These are phyloP conservation scores for Thomomys bottae DNA, from an alignment of 2,113 vertebrate genomes.

Conservation along the genomic window DNA sequence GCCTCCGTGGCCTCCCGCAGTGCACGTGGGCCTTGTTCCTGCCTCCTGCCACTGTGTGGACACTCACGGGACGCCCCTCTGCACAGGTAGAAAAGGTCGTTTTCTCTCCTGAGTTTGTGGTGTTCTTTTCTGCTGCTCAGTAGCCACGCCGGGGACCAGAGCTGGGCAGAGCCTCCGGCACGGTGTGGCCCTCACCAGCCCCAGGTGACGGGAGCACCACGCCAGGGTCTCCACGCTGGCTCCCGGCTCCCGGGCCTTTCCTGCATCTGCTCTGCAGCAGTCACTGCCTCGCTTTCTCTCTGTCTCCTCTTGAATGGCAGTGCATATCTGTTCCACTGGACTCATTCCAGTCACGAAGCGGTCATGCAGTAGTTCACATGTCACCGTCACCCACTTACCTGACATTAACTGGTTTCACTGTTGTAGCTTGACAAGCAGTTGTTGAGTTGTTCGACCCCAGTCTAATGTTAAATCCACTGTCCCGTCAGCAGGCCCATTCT, in stretches of 20 bases:
- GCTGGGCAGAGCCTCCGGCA: neutral
- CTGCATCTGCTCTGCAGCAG: accelerated
- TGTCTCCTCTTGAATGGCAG: neutral
- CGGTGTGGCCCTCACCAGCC: neutral
- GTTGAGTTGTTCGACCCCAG: neutral
- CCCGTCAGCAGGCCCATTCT: neutral
- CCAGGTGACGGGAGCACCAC: accelerated
- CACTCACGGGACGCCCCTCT: neutral
- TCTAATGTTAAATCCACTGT: too few species aligned
- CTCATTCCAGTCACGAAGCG: neutral
- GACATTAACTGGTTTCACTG: neutral
- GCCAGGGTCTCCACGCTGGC: neutral
- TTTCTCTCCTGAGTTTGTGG: neutral
- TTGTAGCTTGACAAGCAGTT: neutral
- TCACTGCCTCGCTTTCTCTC: neutral
- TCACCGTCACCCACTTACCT: neutral
- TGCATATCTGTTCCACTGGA: neutral
- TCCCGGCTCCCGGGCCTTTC: neutral
- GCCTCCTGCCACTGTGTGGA: too few species aligned
- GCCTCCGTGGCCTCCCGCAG: too few species aligned
- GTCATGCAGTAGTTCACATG: neutral
- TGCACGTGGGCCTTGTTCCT: neutral
- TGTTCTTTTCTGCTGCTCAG: too few species aligned
- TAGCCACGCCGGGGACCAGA: neutral
- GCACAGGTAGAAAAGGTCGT: too few species aligned